Evolutionary conservation across 2,113 vertebrate species (phyloP).

Genomic region (Mionectes macconnelli): DNA sequence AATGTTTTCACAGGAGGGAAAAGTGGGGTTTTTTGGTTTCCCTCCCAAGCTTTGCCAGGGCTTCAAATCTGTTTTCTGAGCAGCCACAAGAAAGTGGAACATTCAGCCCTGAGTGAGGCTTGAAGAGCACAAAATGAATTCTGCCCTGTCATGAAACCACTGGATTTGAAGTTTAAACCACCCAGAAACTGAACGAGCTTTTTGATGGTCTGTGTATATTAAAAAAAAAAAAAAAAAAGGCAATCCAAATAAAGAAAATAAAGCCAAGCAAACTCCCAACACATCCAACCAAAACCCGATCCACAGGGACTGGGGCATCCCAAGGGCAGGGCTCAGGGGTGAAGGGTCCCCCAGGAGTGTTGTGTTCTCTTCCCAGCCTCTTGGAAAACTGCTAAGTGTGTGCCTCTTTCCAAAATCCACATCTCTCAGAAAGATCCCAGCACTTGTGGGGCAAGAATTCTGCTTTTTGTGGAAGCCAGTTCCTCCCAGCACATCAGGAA

Average conservation of each 20-base stretch:
- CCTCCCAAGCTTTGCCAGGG: background rate
- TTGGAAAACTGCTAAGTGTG: background rate
- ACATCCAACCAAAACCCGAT: background rate
- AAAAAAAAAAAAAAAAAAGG: fast-evolving
- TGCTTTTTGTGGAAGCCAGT: background rate
- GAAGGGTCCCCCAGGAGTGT: background rate
- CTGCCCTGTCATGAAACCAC: background rate
- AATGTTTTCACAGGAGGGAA: background rate
- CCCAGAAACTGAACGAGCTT: background rate
- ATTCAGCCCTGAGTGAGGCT: background rate
- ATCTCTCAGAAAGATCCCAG: background rate
- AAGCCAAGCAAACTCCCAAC: fast-evolving
- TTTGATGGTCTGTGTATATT: no score
- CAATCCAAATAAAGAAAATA: background rate
- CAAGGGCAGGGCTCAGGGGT: background rate
- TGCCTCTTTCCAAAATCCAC: background rate
- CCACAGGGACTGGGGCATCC: background rate
- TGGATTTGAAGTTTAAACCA: no score
- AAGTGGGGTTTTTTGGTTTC: background rate
- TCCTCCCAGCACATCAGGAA: background rate
- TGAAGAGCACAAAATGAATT: background rate
- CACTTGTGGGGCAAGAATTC: fast-evolving
- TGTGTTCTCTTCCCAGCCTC: background rate
- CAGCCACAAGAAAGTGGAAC: background rate
- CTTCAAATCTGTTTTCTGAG: background rate